These are phyloP conservation scores for Nasonovia ribisnigri DNA, from an alignment of 2,888 invertebrate genomes.

Conservation along the genomic window DNA sequence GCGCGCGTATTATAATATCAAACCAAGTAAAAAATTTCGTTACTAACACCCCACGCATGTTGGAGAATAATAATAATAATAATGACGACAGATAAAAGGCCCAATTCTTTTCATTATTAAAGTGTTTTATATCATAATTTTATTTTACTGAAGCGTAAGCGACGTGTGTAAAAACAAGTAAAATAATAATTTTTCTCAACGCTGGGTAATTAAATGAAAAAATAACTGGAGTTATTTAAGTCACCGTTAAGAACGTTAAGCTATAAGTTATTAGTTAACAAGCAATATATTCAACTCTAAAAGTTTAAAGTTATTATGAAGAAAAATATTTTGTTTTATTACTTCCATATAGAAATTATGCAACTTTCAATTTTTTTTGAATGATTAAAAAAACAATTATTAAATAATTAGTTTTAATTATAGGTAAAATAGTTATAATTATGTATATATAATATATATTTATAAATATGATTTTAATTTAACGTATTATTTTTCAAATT, in stretches of 20 bases:
- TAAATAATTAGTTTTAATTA: too few species aligned
- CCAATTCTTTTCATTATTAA: neutral
- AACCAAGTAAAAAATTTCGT: conserved; percentile 55
- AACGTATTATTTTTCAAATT: neutral
- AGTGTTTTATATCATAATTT: neutral
- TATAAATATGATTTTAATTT: too few species aligned
- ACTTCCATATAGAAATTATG: neutral
- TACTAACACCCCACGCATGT: neutral
- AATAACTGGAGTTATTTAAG: neutral
- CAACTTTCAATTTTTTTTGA: neutral
- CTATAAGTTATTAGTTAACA: neutral
- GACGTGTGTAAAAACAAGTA: neutral
- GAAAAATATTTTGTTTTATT: neutral
- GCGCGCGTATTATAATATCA: conserved; percentile 3
- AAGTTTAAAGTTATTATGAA: neutral
- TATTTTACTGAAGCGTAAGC: neutral
- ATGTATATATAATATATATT: too few species aligned
- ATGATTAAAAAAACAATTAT: too few species aligned
- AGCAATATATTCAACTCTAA: neutral
- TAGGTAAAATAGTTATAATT: too few species aligned
- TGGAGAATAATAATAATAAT: neutral
- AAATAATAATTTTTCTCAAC: neutral
- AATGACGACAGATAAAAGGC: neutral
- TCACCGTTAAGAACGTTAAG: neutral
- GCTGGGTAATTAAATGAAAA: neutral